These are phyloP conservation scores for Capra hircus DNA, from an alignment of 2,113 vertebrate species.

Conservation along the genomic window DNA sequence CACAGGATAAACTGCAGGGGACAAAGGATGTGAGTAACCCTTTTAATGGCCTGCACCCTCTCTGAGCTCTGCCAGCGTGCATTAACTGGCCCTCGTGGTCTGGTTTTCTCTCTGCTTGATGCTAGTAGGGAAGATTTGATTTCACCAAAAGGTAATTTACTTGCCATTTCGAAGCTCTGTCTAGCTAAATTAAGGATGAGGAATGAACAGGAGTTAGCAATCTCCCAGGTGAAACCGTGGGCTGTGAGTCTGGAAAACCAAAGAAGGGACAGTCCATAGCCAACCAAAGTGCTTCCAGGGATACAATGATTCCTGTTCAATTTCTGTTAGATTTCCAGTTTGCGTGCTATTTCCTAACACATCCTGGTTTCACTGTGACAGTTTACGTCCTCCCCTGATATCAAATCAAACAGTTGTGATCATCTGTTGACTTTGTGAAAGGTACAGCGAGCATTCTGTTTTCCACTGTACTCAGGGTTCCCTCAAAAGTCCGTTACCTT, in stretches of 20 bases:
- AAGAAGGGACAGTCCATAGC: neutral
- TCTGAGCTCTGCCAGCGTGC: neutral
- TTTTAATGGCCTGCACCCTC: neutral
- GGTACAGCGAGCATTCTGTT: neutral
- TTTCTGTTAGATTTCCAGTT: neutral
- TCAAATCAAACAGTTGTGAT: neutral
- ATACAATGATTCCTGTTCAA: neutral
- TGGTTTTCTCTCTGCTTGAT: conserved; percentile 39
- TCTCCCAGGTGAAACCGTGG: neutral
- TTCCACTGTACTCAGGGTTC: neutral
- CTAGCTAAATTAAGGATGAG: conserved; percentile 54
- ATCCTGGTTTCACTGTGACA: neutral
- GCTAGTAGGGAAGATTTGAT: conserved; percentile 57
- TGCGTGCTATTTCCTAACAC: neutral
- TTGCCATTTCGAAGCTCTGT: conserved; percentile 63
- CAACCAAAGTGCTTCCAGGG: neutral
- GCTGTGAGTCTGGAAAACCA: neutral
- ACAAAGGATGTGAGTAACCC: neutral
- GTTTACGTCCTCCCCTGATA: neutral
- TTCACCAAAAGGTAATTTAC: conserved; percentile 66
- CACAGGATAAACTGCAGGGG: conserved; percentile 2
- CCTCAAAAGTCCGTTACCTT: conserved; percentile 15
- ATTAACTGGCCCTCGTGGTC: neutral
- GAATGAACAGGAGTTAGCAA: conserved; percentile 33
- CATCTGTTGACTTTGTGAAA: neutral